These are phyloP conservation scores for Arctocebus calabarensis DNA, from an alignment of 2,797 vertebrate species.

Conservation along the genomic window DNA sequence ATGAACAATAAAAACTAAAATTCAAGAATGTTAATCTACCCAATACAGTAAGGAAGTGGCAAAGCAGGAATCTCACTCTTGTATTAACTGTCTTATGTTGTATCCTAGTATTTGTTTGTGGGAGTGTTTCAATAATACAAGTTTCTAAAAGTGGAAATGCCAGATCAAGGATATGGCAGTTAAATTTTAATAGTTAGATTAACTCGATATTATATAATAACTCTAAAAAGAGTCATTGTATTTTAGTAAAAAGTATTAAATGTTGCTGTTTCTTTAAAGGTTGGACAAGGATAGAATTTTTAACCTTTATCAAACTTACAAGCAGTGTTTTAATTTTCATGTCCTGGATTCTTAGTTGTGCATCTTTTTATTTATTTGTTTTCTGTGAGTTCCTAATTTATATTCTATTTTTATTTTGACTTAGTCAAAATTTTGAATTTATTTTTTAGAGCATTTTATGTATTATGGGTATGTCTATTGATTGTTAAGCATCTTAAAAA, in stretches of 20 bases:
- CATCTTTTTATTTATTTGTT: slow-evolving; percentile 22
- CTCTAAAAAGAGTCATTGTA: not conserved
- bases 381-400: slow-evolving; percentile 1
- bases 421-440: not conserved
- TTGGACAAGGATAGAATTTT: not conserved
- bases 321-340: not conserved
- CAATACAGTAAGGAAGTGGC: not conserved
- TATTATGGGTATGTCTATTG: not conserved
- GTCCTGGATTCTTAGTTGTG: slow-evolving; percentile 34
- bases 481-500: slow-evolving; percentile 14
- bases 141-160: not conserved
- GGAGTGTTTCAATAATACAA: not conserved
- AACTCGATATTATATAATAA: not conserved
- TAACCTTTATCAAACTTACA: not conserved
- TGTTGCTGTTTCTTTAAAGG: not conserved
- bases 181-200: not conserved
- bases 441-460: slow-evolving; percentile 17
- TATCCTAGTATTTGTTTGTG: slow-evolving; percentile 10
- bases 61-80: not conserved
- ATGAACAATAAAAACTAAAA: slow-evolving; percentile 24
- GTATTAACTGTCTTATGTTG: not conserved
- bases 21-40: not conserved
- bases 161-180: not conserved
- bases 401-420: not conserved
- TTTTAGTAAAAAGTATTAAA: not conserved